Evolutionary conservation across 2,888 invertebrate species (phyloP).

Genomic region (Tupiocoris notatus): DNA sequence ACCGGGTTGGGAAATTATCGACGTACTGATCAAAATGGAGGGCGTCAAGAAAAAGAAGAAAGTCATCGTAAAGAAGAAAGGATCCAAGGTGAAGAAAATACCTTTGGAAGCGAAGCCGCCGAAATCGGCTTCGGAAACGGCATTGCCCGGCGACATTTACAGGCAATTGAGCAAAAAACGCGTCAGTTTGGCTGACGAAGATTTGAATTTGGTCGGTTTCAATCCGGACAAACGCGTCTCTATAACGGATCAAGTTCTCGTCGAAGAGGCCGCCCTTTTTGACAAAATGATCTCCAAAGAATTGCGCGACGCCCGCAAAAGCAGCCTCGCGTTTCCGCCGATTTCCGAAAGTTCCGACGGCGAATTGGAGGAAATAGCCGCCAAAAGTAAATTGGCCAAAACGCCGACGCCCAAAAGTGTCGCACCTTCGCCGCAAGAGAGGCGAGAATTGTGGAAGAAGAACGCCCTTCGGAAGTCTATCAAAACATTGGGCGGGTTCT

Average conservation of each 20-base stretch:
- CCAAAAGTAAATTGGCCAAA: constrained; percentile 51
- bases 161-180: constrained; percentile 43
- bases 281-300: constrained; percentile 50
- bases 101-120: constrained; percentile 41
- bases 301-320: constrained; percentile 47
- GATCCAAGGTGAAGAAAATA: constrained; percentile 40
- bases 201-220: constrained; percentile 24
- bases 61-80: constrained; percentile 44
- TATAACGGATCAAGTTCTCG: constrained; percentile 52
- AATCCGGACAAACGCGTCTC: constrained; percentile 17
- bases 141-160: constrained; percentile 42
- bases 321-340: constrained; percentile 42
- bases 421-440: constrained; percentile 52
- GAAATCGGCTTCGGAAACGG: constrained; percentile 16
- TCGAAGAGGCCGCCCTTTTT: constrained; percentile 48
- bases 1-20: constrained; percentile 35
- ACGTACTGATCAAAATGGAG: constrained; percentile 29
- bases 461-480: constrained; percentile 29
- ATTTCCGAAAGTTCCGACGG: constrained; percentile 24
- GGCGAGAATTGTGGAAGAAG: constrained; percentile 41
- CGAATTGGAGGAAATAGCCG: constrained; percentile 50
- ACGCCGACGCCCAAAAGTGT: constrained; percentile 48
- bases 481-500: constrained; percentile 41
- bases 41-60: constrained; percentile 45
- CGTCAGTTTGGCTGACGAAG: constrained; percentile 34